Base-by-base conservation (phyloP, 2,797 vertebrate genomes). In the Neosilurus mollespiculum region DNA sequence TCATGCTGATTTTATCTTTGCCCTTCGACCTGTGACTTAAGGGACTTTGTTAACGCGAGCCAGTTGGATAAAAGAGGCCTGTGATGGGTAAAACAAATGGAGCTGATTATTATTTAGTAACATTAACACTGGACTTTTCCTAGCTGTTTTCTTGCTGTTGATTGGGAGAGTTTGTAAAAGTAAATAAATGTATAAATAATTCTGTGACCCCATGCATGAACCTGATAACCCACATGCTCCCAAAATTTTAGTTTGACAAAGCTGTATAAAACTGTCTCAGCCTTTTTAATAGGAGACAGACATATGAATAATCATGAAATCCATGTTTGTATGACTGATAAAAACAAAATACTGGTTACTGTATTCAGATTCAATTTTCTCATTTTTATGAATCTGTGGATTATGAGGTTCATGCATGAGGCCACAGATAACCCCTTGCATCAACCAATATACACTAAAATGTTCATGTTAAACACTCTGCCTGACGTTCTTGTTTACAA, bases 1-100 rank as follows among this genome's bases (percentile, higher is more conserved):
- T 62, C 5, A 65, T 65, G 14, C n/a, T 78, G 77, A 78, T 78
- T 78, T 78, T 30, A 78, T 78, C 61, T 65, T 2, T 65, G 43
- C 51, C 24, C n/a, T 78, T 14, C 64, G 77, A 78, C 77, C 30
- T 24, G 9, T 18, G 61, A 64, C 26, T 78, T 64, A 51, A 51
- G 22, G 11, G 26, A 78, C 76, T 14, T 78, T 64, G 61, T 9
- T 26, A 1, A 18, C 18, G 34, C 10, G 22, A 24, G 75, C 22
- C 58, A 43, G 14, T 3, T 51, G 14, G 62, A 62, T 49, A 64
- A 22, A 49, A 62, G 58, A 77, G 12, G 20, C 56, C 9, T 77
- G 54, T 76, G 53, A 12, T 15, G 51, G 30, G 56, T 3, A 5
- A 22, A 58, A 24, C n/a, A 53, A 70, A 71, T n/a, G 22, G 11